These are phyloP conservation scores for Mionectes olivaceus DNA, from an alignment of 2,797 vertebrate species.

Conservation along the genomic window DNA sequence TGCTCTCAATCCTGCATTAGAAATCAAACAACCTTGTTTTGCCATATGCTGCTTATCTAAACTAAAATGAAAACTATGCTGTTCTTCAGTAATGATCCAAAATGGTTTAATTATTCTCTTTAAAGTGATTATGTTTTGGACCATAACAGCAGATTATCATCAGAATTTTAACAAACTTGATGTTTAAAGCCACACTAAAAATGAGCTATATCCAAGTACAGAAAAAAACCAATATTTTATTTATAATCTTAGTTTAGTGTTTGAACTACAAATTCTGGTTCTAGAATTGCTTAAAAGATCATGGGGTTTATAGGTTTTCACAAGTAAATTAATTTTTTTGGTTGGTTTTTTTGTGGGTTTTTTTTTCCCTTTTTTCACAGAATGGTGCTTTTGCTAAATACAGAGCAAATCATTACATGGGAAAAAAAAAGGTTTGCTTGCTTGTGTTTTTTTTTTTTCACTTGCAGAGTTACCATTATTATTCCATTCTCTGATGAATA, in stretches of 20 bases:
- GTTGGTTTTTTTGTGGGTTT: background rate
- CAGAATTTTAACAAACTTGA: conserved; percentile 47
- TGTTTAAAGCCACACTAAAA: conserved; percentile 74
- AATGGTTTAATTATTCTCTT: conserved; percentile 7
- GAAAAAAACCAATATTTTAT: conserved; percentile 94
- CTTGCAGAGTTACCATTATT: conserved; percentile 92
- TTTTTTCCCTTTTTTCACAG: conserved; percentile 81
- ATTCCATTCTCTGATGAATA: conserved; percentile 86
- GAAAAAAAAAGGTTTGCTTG: conserved; percentile 75
- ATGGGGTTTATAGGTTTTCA: conserved; percentile 88
- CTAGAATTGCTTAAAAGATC: conserved; percentile 94
- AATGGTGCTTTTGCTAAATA: conserved; percentile 74
- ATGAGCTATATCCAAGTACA: conserved; percentile 78
- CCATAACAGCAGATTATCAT: conserved; percentile 3
- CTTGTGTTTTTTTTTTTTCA: conserved; percentile 73
- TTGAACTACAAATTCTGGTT: conserved; percentile 98
- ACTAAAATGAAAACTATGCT: conserved; percentile 13
- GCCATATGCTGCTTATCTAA: background rate
- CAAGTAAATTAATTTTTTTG: conserved; percentile 87
- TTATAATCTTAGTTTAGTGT: conserved; percentile 96
- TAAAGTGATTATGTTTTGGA: conserved; percentile 1
- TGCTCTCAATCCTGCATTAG: background rate
- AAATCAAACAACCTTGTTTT: conserved; percentile 18
- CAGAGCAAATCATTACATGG: conserved; percentile 91
- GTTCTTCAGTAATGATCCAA: conserved; percentile 46